Evolutionary conservation across 2,113 vertebrate genomes (phyloP).

Genomic region (Carassius gibelio): DNA sequence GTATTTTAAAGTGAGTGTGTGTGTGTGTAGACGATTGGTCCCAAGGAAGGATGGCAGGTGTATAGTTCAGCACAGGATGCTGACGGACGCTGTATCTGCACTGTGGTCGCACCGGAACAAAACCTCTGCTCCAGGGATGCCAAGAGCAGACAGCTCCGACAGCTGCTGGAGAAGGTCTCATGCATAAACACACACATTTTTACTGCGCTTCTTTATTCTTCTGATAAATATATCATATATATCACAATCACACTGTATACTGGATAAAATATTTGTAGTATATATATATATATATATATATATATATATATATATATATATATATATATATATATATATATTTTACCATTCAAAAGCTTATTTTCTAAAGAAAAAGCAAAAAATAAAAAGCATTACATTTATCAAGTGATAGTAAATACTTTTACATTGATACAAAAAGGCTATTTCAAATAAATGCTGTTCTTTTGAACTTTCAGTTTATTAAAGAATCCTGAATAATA

Average conservation of each 20-base stretch:
- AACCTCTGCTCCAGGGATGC: slow-evolving; percentile 96
- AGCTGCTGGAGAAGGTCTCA: slow-evolving; percentile 95
- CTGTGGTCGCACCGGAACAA: slow-evolving; percentile 96
- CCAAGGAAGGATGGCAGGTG: slow-evolving; percentile 98
- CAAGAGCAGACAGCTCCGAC: slow-evolving; percentile 93
- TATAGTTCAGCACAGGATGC: slow-evolving; percentile 98
- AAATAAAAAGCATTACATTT: background rate
- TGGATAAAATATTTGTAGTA: background rate
- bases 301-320: no score
- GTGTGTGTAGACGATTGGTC: slow-evolving; percentile 85
- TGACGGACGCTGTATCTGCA: slow-evolving; percentile 96
- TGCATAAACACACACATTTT: slow-evolving; percentile 28
- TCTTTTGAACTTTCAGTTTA: background rate
- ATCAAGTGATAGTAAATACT: no score
- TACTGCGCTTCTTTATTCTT: background rate
- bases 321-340: background rate
- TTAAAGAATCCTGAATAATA: background rate
- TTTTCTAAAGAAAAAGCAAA: background rate
- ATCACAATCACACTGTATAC: background rate
- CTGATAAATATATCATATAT: background rate
- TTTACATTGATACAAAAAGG: no score
- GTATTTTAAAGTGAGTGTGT: no score
- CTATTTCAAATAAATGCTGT: background rate
- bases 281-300: background rate
- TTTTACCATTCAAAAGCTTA: background rate